Conservation (phyloP, 2,888 invertebrate genomes). For the Drosophila eohydei region DNA sequence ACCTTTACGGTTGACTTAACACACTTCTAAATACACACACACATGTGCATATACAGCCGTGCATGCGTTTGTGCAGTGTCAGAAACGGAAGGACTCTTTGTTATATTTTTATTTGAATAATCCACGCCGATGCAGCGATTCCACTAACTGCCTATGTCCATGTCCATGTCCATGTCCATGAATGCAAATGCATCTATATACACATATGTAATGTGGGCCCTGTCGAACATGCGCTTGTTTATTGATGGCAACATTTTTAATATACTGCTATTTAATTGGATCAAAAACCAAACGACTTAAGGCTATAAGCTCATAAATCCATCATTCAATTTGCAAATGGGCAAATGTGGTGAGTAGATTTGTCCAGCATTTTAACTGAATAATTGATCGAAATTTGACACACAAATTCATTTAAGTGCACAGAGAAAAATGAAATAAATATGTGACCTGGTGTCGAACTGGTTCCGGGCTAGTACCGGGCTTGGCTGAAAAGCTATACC, state of each 20-base stretch:
- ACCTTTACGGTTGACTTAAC: conserved; percentile 64
- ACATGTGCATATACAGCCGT: background rate
- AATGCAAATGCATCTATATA: background rate
- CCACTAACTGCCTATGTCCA: conserved; percentile 22
- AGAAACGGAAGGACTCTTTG: conserved; percentile 22
- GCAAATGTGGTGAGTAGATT: conserved; percentile 59
- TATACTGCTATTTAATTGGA: conserved; percentile 24
- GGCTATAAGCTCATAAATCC: conserved; percentile 62
- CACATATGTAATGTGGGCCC: background rate
- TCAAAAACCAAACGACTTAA: conserved; percentile 61
- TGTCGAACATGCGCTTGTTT: background rate
- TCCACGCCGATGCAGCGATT: conserved; percentile 30
- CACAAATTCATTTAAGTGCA: conserved; percentile 63
- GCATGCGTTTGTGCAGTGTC: background rate
- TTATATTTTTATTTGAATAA: conserved; percentile 34
- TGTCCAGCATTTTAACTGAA: conserved; percentile 65
- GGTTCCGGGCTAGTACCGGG: background rate
- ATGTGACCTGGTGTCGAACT: conserved; percentile 4
- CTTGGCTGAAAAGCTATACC: conserved; percentile 20
- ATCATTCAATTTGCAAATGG: conserved; percentile 75
- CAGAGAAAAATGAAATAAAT: conserved; percentile 29
- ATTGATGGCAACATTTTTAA: conserved; percentile 10
- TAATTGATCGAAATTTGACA: conserved; percentile 71
- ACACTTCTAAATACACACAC: conserved; percentile 8
- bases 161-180: background rate